These are phyloP conservation scores for Cheiracanthium punctorium DNA, from an alignment of 2,888 invertebrate genomes.

Conservation along the genomic window DNA sequence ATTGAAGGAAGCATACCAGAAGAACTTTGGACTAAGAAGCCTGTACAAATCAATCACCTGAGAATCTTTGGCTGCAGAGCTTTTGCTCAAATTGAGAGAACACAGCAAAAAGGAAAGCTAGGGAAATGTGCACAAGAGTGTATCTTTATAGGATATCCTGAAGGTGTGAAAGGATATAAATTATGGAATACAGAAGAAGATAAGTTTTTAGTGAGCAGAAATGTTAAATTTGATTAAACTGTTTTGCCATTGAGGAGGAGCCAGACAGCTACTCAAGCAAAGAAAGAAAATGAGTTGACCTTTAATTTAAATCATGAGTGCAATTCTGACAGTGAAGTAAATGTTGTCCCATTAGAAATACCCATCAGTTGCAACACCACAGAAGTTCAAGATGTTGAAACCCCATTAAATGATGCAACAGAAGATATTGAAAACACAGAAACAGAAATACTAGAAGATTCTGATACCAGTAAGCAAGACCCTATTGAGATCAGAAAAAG, in stretches of 20 bases:
- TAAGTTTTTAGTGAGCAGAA: not conserved
- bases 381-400: not conserved
- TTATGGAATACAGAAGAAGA: not conserved
- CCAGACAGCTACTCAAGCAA: no score
- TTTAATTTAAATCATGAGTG: no score
- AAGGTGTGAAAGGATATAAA: constrained; percentile 13
- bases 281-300: not conserved
- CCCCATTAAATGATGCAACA: not conserved
- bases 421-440: not conserved
- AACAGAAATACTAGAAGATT: not conserved
- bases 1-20: not conserved
- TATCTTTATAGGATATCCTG: not conserved
- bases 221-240: not conserved
- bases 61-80: not conserved
- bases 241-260: not conserved
- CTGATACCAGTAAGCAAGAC: not conserved
- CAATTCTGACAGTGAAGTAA: no score
- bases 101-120: not conserved
- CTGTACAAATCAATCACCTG: not conserved
- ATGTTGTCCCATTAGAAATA: no score
- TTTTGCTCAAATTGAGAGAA: not conserved
- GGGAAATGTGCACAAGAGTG: not conserved
- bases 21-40: not conserved
- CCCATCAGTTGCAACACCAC: no score
- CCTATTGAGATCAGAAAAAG: not conserved